Evolutionary conservation across 2,797 vertebrate genomes (phyloP).

Genomic region (Pantherophis vulpinus): DNA sequence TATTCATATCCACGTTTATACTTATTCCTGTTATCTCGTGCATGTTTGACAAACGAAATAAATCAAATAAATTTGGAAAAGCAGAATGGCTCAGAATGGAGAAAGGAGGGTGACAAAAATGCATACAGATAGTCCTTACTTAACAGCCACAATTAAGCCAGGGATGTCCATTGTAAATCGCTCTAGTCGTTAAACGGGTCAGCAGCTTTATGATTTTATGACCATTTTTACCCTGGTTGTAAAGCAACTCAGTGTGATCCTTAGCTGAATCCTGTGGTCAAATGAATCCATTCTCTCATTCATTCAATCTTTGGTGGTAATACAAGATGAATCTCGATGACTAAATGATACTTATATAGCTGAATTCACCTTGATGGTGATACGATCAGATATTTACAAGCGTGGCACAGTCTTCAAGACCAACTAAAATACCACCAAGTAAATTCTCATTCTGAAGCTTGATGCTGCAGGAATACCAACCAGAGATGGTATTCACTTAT

Average conservation of each 20-base stretch:
- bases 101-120: not conserved
- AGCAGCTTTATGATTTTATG: not conserved
- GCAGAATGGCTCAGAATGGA: not conserved
- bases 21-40: too few species aligned
- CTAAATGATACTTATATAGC: constrained; percentile 46
- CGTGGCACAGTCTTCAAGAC: constrained; percentile 54
- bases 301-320: constrained; percentile 37
- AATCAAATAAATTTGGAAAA: not conserved
- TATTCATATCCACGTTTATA: too few species aligned
- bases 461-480: constrained; percentile 20
- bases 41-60: too few species aligned
- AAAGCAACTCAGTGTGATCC: not conserved
- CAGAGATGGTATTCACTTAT: not conserved
- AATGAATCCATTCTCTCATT: not conserved
- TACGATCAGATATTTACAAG: constrained; percentile 53
- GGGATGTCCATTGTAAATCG: not conserved
- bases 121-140: not conserved
- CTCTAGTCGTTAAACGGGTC: not conserved
- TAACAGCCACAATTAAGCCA: not conserved
- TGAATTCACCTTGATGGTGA: constrained; percentile 47
- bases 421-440: constrained; percentile 62
- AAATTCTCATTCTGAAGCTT: not conserved
- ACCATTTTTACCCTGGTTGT: not conserved
- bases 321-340: constrained; percentile 43
- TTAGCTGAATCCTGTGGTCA: not conserved